Evolutionary conservation across 2,888 invertebrate species (phyloP), one percentile per base, ranked within the genome.

Genomic region (Eristalinus sepulchralis): DNA sequence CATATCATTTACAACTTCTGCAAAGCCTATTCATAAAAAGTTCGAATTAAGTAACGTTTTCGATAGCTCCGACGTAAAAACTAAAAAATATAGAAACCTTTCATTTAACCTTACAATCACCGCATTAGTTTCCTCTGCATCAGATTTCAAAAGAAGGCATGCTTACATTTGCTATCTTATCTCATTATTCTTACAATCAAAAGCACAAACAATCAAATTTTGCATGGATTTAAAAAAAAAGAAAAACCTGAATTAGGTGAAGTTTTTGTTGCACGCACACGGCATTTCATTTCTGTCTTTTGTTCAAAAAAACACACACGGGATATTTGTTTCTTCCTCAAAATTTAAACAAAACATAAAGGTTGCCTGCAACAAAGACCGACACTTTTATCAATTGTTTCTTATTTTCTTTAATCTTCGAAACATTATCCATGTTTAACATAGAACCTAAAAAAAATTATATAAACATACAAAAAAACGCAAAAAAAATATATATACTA

Each of bases 191-290:
- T 71, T 75, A 68, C 75, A 84, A 84, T 68, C 72, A 73, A 78
- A 83, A 79, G 83, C 83, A 84, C 83, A 83, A 83, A 75, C 83
- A 84, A 84, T 84, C 83, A 84, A 84, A 70, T 71, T 66, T 75
- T 34, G 13, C 57, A n/a, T 24, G 24, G 24, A 57, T 57, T 57
- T 24, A 22, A 57, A 13, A 13, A 57, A 57, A 57, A 57, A 13
- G 24, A 57, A 57, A 24, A 57, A 11, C 17, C 1, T 17, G 17
- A 47, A 8, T 6, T 4, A 47, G 24, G 24, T 57, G 24, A 5
- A 13, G 57, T 24, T 47, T 47, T 47, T 47, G 47, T 47, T 47
- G 47, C 47, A 47, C 47, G 47, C 47, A 8, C 8, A 47, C 17
- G 2, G 8, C 3, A 47, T 8, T 17, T 6, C 8, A 8, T 34